Base-by-base conservation (phyloP, 1,140 invertebrate genomes). In the Apis cerana region DNA sequence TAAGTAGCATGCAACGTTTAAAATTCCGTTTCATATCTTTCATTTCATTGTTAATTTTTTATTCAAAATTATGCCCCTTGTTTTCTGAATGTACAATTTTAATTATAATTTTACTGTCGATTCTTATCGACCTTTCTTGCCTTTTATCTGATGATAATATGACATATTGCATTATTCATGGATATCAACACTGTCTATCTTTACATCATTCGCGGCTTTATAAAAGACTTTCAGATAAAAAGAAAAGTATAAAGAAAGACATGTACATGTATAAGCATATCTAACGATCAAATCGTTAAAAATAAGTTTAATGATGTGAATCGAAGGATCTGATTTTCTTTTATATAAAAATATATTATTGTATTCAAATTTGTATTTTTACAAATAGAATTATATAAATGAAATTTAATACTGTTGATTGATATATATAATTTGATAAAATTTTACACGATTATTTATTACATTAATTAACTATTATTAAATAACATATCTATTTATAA, bases 141-240 rank as follows among this genome's bases (percentile, higher is more conserved):
- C 23, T 13, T 65, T 76, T 65, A 76, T 76, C 74, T 50, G 74
- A 76, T 65, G 17, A 3, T 19, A 50, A 48, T 15, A 23, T 33
- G 23, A 1, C 48, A 54, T 52, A 50, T 75, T 50, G 10, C 19
- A 65, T 76, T 76, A 76, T 48, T 76, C 59, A 76, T 54, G 27
- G 23, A n/a, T 74, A 74, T 74, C 71, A 59, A 59, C 54, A 43
- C 27, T 59, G 19, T 74, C 56, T 74, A 74, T 74, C 71, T 74
- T 61, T 56, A 15, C 19, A 43, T 61, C 71, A 19, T 58, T 61
- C 33, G 56, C 33, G 33, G 48, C 43, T 61, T 74, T 23, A 4
- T 59, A 48, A 59, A 50, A 48, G 17, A 15, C 1, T 33, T 64
- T 9, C 9, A 12, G 19, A 48, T 23, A 74, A 59, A 11, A 8